These are phyloP conservation scores for Pecten maximus DNA, from an alignment of 2,888 invertebrate species.

Conservation along the genomic window DNA sequence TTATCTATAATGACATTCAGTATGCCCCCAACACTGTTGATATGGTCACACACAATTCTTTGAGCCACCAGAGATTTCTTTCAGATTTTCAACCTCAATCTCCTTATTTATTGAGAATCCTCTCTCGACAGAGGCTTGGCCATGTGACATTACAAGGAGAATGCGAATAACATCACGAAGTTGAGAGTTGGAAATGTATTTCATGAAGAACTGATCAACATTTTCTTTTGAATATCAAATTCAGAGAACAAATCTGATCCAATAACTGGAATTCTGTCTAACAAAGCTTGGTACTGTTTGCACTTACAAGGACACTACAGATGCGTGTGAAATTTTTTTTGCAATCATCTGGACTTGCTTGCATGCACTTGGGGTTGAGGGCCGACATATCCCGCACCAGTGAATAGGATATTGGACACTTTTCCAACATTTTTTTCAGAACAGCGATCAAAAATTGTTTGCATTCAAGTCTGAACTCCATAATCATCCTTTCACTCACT, in stretches of 20 bases:
- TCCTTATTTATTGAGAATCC: slow-evolving; percentile 26
- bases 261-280: not conserved
- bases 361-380: slow-evolving; percentile 54
- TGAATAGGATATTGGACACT: slow-evolving; percentile 53
- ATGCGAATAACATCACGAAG: too few species aligned
- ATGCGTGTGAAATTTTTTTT: slow-evolving; percentile 50
- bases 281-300: not conserved
- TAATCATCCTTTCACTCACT: slow-evolving; percentile 42
- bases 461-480: slow-evolving; percentile 54
- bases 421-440: slow-evolving; percentile 49
- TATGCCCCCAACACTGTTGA: not conserved
- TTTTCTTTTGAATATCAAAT: slow-evolving; percentile 1
- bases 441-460: slow-evolving; percentile 45
- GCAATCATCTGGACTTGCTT: slow-evolving; percentile 41
- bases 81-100: slow-evolving; percentile 44
- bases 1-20: too few species aligned
- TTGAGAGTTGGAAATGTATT: too few species aligned
- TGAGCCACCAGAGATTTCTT: slow-evolving; percentile 37
- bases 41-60: slow-evolving; percentile 33
- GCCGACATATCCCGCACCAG: slow-evolving; percentile 51
- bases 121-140: slow-evolving; percentile 30
- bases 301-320: slow-evolving; percentile 40
- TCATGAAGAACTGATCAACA: slow-evolving; percentile 36
- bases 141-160: too few species aligned
- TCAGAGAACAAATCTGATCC: not conserved